Conservation (phyloP, 2,113 vertebrate species). For the Rhombomys opimus region DNA sequence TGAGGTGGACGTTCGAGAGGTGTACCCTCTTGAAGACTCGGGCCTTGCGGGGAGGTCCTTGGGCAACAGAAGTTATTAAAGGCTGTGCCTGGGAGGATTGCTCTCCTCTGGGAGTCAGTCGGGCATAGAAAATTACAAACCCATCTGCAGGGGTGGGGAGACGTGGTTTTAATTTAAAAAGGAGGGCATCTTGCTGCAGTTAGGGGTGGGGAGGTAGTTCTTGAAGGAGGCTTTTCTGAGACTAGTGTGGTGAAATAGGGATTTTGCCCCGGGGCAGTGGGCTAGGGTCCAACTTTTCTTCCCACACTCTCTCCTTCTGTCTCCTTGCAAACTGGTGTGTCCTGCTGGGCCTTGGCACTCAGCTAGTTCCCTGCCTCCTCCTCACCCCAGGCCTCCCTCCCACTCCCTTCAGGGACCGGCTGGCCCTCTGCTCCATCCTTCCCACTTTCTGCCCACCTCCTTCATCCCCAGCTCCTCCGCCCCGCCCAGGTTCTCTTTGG, state of each 20-base stretch:
- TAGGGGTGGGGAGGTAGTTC: background rate
- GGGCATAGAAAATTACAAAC: constrained; percentile 73
- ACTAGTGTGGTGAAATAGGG: background rate
- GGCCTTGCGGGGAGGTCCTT: constrained; percentile 39
- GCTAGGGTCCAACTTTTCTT: accelerated
- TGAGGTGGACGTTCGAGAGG: no score
- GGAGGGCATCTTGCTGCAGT: background rate
- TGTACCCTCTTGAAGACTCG: background rate
- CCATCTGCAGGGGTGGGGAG: constrained; percentile 42
- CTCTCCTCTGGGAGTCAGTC: constrained; percentile 54
- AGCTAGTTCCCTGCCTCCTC: no score
- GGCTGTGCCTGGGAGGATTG: constrained; percentile 54
- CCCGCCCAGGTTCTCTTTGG: background rate
- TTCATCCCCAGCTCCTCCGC: background rate
- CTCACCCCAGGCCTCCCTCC: background rate
- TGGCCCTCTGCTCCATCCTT: no score
- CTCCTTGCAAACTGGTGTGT: background rate
- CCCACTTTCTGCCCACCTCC: background rate
- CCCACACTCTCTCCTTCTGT: background rate
- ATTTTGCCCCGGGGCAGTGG: background rate
- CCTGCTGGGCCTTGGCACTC: background rate
- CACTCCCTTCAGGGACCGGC: background rate
- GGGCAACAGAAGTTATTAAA: constrained; percentile 74
- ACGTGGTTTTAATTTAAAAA: constrained; percentile 67
- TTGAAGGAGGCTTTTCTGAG: background rate